Evolutionary conservation across 2,797 vertebrate species (phyloP), one percentile per base, ranked within the genome.

Genomic region (Carduelis carduelis): DNA sequence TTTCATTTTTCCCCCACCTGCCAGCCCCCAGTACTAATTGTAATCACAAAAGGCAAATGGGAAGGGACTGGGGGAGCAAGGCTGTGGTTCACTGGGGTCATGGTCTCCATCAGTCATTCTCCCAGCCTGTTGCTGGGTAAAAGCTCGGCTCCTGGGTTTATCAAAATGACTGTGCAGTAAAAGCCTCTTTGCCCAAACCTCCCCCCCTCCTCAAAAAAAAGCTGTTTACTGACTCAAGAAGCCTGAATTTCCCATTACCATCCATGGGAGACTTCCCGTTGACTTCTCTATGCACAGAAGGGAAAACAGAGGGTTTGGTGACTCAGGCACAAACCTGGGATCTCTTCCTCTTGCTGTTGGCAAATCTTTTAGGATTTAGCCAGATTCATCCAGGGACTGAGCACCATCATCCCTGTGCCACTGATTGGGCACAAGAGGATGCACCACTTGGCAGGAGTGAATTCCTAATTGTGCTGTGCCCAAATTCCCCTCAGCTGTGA

Each of bases 21-120:
- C 95, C 11, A 14, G 41, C 86, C 92, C 89, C 91, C 72, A 68
- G 83, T 94, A 12, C 95, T 94, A 93, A 90, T 95, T 95, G 94
- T 91, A 94, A 96, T 94, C 87, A 95, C 82, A 95, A 92, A 95
- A 97, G 95, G 96, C 95, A 94, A 93, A 84, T 92, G 84, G 81
- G 90, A 89, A 93, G 83, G 87, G 83, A 83, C 82, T 91, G 52
- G 75, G 87, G 87, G 90, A 92, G 89, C 89, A 90, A 81, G 88
- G 83, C 71, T 83, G 84, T 39, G 95, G 93, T 93, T 96, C 89
- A 94, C 83, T 4, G 52, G 71, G 93, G 92, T 95, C 95, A 88
- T 41, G 81, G 93, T 95, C 95, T 78, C 87, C 90, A 90, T 95
- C 96, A 86, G 63, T 95, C 94, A 91, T 92, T 95, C 92, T 93